phyloP scores from a whole-genome alignment of 2,113 vertebrate species.

The Nyctibius bracteatus region DNA sequence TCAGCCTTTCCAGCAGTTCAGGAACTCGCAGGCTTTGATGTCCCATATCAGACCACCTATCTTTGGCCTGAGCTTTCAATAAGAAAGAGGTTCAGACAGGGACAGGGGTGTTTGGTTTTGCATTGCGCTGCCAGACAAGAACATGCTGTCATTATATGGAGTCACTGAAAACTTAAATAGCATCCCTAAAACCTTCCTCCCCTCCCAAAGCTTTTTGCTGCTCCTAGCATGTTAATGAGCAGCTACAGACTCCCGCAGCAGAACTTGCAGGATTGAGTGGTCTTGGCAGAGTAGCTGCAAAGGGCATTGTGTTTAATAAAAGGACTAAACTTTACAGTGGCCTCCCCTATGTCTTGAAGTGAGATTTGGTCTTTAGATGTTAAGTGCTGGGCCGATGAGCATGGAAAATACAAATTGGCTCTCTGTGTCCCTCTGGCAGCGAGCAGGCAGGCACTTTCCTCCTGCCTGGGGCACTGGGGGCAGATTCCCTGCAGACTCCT shows the following conservation, averaged over 20 bases:
- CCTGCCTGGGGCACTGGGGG: not conserved
- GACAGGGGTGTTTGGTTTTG: not conserved
- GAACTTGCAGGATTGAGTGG: not conserved
- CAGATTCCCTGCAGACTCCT: slow-evolving; percentile 40
- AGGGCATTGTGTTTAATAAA: slow-evolving; percentile 20
- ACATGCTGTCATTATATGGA: not conserved
- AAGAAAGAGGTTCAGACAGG: not conserved
- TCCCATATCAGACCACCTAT: not conserved
- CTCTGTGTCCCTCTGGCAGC: slow-evolving; percentile 4
- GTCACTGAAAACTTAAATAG: not conserved
- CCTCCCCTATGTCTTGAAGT: not conserved
- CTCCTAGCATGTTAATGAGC: not conserved
- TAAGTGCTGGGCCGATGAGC: not conserved
- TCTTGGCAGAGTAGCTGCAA: slow-evolving; percentile 29
- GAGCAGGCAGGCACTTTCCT: slow-evolving; percentile 3
- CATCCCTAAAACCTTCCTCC: not conserved
- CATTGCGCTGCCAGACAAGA: not conserved
- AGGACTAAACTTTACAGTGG: not conserved
- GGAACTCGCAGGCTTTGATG: not conserved
- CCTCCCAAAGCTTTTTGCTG: not conserved
- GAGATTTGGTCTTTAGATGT: slow-evolving; percentile 46
- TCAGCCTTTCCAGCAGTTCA: not conserved
- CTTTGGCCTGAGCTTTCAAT: not conserved
- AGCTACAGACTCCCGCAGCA: not conserved
- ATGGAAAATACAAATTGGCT: not conserved